Evolutionary conservation across 2,888 invertebrate species (phyloP).

Genomic region (Ochlodes sylvanus): DNA sequence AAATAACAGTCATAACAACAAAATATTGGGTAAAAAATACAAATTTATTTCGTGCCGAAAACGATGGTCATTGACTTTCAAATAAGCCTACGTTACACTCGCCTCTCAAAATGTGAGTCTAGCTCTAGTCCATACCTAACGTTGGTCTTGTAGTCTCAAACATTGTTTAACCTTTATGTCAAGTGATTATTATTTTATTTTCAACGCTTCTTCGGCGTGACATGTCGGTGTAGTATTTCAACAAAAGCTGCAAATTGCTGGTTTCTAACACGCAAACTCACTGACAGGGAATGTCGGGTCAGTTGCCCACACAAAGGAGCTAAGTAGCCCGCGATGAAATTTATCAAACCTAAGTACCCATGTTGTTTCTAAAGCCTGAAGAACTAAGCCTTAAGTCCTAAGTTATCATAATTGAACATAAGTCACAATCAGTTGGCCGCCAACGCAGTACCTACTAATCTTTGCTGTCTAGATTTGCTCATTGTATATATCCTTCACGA

Average conservation of each 20-base stretch:
- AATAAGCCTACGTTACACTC: too few species aligned
- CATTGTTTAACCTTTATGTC: too few species aligned
- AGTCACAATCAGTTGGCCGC: conserved; percentile 19
- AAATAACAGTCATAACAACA: too few species aligned
- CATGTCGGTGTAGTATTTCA: too few species aligned
- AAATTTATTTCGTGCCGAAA: too few species aligned
- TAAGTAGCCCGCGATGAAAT: conserved; percentile 19
- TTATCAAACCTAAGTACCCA: conserved; percentile 10
- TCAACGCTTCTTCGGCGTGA: too few species aligned
- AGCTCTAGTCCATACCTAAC: too few species aligned
- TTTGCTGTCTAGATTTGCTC: conserved; percentile 6
- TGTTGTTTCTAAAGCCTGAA: not conserved
- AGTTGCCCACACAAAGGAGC: conserved; percentile 2
- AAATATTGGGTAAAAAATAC: too few species aligned
- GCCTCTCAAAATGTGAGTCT: too few species aligned
- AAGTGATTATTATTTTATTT: too few species aligned
- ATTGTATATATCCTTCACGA: conserved; percentile 13
- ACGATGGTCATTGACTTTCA: too few species aligned
- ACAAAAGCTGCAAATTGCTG: conserved; percentile 2
- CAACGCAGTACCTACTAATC: conserved; percentile 24
- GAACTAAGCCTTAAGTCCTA: conserved; percentile 13
- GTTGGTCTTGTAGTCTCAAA: too few species aligned
- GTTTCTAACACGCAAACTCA: not conserved
- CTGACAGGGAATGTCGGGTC: not conserved
- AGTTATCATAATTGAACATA: conserved; percentile 22